phyloP scores from a whole-genome alignment of 1,140 invertebrate species.

The Gonatopus flavifemur region DNA sequence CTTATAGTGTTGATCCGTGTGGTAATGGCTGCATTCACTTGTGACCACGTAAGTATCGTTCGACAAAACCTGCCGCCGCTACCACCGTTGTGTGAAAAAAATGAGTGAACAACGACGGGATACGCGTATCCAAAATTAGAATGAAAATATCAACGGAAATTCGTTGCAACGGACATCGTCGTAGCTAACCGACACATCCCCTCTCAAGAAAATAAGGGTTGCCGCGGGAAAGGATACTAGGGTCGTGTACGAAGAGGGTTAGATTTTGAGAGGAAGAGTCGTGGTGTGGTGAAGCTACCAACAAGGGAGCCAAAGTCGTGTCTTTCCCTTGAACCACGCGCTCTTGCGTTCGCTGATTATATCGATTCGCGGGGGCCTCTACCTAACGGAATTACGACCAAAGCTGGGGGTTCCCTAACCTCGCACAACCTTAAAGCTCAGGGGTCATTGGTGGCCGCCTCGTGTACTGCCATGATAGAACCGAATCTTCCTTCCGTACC shows the following conservation, averaged over 20 bases:
- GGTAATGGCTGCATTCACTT: no score
- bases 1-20: no score
- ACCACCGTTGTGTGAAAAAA: no score
- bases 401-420: conserved; percentile 46
- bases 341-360: conserved; percentile 43
- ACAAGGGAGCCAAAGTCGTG: conserved; percentile 21
- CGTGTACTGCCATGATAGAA: no score
- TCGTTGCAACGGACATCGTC: no score
- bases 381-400: conserved; percentile 38
- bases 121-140: no score
- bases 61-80: no score
- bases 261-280: conserved; percentile 34
- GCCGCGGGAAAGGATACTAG: conserved; percentile 11
- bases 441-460: conserved; percentile 5
- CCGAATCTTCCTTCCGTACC: neutral
- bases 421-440: conserved; percentile 42
- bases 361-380: conserved; percentile 43
- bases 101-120: no score
- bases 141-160: no score
- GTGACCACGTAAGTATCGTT: no score
- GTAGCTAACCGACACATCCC: neutral
- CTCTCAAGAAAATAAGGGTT: conserved; percentile 4
- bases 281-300: conserved; percentile 19
- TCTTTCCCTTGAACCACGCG: conserved; percentile 19
- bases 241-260: conserved; percentile 16